Conservation (phyloP, 2,113 vertebrate species). For the Aleadryas rufinucha region DNA sequence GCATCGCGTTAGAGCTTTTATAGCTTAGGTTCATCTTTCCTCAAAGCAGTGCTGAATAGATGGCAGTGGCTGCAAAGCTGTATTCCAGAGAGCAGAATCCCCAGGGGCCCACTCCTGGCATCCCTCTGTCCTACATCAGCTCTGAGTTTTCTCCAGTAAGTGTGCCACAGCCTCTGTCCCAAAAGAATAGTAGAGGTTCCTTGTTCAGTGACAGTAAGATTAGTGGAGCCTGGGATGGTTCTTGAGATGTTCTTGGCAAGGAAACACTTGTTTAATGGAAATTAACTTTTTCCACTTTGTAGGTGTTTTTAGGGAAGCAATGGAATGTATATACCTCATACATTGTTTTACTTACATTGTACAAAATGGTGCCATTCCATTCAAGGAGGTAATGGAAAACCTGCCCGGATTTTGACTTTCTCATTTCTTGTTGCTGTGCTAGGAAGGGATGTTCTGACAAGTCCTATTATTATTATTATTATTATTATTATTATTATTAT, state of each 20-base stretch:
- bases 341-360: neutral
- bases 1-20: neutral
- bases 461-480: neutral
- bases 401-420: neutral
- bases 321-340: neutral
- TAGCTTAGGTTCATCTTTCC: neutral
- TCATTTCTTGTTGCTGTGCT: neutral
- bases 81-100: neutral
- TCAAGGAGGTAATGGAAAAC: neutral
- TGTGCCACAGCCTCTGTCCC: neutral
- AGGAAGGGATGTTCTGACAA: neutral
- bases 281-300: neutral
- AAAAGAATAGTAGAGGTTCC: neutral
- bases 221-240: neutral
- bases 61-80: neutral
- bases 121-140: neutral
- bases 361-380: neutral
- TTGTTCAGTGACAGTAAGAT: neutral
- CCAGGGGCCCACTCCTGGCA: neutral
- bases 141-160: neutral
- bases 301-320: neutral
- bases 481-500: neutral
- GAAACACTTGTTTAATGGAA: neutral
- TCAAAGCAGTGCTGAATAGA: neutral
- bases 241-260: neutral